Percentiles rank a stretch among this genome's conserved stretches.
Evolutionary conservation across 2,113 vertebrate species (phyloP).

Genomic region (Salvelinus namaycush): DNA sequence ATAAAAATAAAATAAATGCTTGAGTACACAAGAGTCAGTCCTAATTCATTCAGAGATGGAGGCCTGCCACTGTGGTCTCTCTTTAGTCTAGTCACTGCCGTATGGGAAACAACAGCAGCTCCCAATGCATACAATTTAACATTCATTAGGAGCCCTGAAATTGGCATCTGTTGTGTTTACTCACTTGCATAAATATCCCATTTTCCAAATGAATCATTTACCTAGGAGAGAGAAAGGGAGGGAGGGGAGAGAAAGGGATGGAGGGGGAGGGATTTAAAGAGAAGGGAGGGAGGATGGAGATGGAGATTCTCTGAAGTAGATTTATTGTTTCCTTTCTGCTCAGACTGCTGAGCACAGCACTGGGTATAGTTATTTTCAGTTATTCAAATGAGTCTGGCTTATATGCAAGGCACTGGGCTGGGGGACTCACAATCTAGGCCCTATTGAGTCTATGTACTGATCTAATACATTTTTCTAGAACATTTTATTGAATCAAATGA

Average conservation of each 20-base stretch:
- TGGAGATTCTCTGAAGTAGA: neutral
- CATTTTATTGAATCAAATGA: too few species aligned
- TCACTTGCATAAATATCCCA: conserved; percentile 39
- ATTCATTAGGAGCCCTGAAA: conserved; percentile 37
- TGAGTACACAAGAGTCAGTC: conserved; percentile 33
- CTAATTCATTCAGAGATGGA: conserved; percentile 46
- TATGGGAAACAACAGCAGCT: conserved; percentile 33
- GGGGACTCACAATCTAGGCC: too few species aligned
- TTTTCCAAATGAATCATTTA: conserved; percentile 47
- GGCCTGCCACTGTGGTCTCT: conserved; percentile 28
- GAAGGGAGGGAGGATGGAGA: neutral
- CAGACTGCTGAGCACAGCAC: neutral
- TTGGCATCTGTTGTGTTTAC: conserved; percentile 3
- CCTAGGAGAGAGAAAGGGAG: neutral
- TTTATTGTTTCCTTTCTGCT: neutral
- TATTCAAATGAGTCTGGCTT: neutral
- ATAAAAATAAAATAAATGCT: too few species aligned
- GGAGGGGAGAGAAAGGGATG: neutral
- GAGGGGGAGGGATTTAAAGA: neutral
- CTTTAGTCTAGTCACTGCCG: conserved; percentile 34
- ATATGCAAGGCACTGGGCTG: too few species aligned
- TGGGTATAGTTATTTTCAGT: neutral
- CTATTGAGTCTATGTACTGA: too few species aligned
- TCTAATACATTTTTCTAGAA: too few species aligned
- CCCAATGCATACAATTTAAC: conserved; percentile 41